phyloP scores from a whole-genome alignment of 2,888 invertebrate genomes.

The Tetramorium bicarinatum region DNA sequence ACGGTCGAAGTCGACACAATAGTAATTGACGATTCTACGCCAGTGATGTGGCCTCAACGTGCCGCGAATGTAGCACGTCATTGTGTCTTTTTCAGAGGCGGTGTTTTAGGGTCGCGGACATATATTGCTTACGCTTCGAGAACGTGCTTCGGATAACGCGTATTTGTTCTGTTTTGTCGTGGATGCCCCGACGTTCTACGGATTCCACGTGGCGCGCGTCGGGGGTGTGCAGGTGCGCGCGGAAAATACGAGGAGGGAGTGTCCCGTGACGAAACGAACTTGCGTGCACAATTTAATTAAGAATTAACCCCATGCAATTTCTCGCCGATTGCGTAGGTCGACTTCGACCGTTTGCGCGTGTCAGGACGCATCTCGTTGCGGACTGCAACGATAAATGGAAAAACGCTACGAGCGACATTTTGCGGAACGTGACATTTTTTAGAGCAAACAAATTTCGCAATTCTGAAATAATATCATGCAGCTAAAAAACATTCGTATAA shows the following conservation, averaged over 20 bases:
- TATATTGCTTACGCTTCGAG: constrained; percentile 69
- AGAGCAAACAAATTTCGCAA: constrained; percentile 10
- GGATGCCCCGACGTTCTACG: constrained; percentile 76
- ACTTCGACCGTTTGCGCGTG: constrained; percentile 33
- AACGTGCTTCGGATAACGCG: constrained; percentile 68
- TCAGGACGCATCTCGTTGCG: constrained; percentile 41
- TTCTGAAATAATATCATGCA: background rate
- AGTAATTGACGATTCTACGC: constrained; percentile 55
- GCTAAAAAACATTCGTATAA: background rate
- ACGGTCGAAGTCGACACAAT: background rate
- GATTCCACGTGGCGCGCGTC: constrained; percentile 76
- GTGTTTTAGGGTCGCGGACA: constrained; percentile 74
- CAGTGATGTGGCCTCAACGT: constrained; percentile 66
- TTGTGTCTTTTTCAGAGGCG: constrained; percentile 76
- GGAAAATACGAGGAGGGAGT: constrained; percentile 70
- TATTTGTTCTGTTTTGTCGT: constrained; percentile 81
- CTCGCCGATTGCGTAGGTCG: constrained; percentile 23
- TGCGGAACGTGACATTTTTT: background rate
- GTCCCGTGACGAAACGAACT: constrained; percentile 79
- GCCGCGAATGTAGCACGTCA: constrained; percentile 76
- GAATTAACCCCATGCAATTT: constrained; percentile 71
- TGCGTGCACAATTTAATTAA: constrained; percentile 79
- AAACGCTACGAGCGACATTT: background rate
- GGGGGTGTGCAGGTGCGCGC: constrained; percentile 81
- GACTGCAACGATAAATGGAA: background rate